Evolutionary conservation across 1,140 invertebrate genomes (phyloP).

Genomic region (Battus philenor): DNA sequence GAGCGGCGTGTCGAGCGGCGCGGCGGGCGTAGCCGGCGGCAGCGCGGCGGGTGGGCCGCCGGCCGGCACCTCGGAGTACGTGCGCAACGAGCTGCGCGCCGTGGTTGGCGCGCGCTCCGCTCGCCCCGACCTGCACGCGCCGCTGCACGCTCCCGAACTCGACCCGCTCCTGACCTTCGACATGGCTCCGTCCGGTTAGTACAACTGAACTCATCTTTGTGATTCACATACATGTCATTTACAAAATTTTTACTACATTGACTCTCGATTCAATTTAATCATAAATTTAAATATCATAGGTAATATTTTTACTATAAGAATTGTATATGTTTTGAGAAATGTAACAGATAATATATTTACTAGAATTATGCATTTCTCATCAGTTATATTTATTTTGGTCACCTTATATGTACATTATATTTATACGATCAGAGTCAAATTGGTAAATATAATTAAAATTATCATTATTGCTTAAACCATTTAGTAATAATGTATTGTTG

Average conservation of each 20-base stretch:
- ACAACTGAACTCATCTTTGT: too few species aligned
- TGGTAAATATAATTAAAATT: too few species aligned
- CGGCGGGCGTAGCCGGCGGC: conserved; percentile 18
- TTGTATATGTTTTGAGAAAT: too few species aligned
- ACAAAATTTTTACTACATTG: conserved; percentile 12
- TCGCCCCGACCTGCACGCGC: conserved; percentile 48
- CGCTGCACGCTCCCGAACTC: conserved; percentile 75
- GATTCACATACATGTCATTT: neutral
- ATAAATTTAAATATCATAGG: too few species aligned
- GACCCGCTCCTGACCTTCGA: conserved; percentile 83
- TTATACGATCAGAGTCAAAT: too few species aligned
- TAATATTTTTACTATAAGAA: too few species aligned
- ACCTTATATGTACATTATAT: too few species aligned
- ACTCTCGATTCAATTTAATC: neutral
- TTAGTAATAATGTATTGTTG: too few species aligned
- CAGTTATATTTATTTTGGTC: too few species aligned
- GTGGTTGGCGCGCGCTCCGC: conserved; percentile 87
- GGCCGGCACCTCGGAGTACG: conserved; percentile 85
- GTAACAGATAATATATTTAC: too few species aligned
- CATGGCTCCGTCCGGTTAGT: conserved; percentile 78
- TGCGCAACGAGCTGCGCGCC: conserved; percentile 91
- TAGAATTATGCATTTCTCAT: too few species aligned
- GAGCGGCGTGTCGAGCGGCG: conserved; percentile 12
- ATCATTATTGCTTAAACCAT: too few species aligned
- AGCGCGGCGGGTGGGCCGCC: conserved; percentile 28